Conservation (phyloP, 1,140 invertebrate genomes). For the Rhagoletis zephyria region DNA sequence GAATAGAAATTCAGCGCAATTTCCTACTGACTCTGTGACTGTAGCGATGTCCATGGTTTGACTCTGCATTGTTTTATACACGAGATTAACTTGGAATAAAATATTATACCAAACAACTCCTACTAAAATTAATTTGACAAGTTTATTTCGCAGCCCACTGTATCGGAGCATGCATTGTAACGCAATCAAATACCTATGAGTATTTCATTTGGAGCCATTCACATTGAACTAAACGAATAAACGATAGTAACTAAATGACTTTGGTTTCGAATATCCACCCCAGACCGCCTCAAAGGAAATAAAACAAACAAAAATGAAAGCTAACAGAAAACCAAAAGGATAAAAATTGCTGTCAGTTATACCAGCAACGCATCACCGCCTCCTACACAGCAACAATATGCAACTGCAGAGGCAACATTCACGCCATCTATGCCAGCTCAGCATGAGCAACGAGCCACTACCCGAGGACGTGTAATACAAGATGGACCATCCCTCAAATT, state of each 20-base stretch:
- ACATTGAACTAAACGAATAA: background rate
- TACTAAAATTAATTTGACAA: too few relatives aligned
- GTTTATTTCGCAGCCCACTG: background rate
- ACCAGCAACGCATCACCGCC: background rate
- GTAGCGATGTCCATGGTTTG: too few relatives aligned
- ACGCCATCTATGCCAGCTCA: background rate
- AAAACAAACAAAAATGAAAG: background rate
- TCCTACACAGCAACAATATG: background rate
- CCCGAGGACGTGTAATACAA: constrained; percentile 48
- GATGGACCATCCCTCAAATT: constrained; percentile 65
- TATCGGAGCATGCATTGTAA: background rate
- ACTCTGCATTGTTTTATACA: too few relatives aligned
- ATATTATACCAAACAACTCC: too few relatives aligned
- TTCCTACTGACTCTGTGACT: too few relatives aligned
- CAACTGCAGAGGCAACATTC: background rate
- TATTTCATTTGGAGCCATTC: constrained; percentile 23
- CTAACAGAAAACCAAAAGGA: background rate
- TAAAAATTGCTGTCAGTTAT: background rate
- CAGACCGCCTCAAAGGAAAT: background rate
- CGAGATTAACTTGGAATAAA: too few relatives aligned
- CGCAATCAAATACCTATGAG: constrained; percentile 22
- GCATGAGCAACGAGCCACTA: constrained; percentile 11
- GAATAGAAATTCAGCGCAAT: too few relatives aligned
- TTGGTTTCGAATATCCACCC: constrained; percentile 34
- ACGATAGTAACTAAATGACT: constrained; percentile 38